Percentiles rank a stretch among this genome's conserved stretches.
These are phyloP conservation scores for Clepsis dumicolana DNA, from an alignment of 2,888 invertebrate genomes.

Conservation along the genomic window DNA sequence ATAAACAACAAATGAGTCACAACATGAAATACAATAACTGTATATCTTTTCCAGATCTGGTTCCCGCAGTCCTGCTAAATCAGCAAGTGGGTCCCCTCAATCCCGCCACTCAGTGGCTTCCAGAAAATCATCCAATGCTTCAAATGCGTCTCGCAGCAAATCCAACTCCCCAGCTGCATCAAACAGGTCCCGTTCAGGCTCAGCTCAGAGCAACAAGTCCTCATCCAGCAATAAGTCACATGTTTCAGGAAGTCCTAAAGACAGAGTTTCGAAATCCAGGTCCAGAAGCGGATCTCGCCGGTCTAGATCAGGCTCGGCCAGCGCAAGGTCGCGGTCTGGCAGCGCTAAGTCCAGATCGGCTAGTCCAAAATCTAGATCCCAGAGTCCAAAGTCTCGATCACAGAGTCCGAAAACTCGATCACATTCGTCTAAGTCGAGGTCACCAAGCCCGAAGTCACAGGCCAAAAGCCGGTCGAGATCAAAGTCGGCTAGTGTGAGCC, in stretches of 20 bases:
- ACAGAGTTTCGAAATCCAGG: slow-evolving; percentile 64
- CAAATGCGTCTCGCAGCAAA: slow-evolving; percentile 73
- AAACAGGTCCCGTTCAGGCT: slow-evolving; percentile 70
- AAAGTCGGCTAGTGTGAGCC: slow-evolving; percentile 76
- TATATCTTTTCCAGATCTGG: slow-evolving; percentile 62
- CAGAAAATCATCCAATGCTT: slow-evolving; percentile 71
- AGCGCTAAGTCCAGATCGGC: slow-evolving; percentile 57
- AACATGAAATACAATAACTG: neutral
- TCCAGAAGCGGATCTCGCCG: slow-evolving; percentile 68
- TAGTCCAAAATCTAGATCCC: slow-evolving; percentile 58
- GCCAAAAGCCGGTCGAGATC: slow-evolving; percentile 70
- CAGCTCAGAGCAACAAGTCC: slow-evolving; percentile 78
- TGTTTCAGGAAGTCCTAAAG: slow-evolving; percentile 73
- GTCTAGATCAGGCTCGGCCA: slow-evolving; percentile 60
- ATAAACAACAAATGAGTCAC: no score
- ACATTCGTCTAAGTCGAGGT: slow-evolving; percentile 44
- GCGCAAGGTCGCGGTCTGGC: slow-evolving; percentile 56
- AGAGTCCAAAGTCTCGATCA: slow-evolving; percentile 59
- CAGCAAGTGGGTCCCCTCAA: slow-evolving; percentile 78
- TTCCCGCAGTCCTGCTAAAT: slow-evolving; percentile 73
- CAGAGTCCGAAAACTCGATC: slow-evolving; percentile 57
- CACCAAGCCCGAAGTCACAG: slow-evolving; percentile 46
- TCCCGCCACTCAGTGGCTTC: slow-evolving; percentile 70
- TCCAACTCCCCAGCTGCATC: slow-evolving; percentile 78
- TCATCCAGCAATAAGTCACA: slow-evolving; percentile 76